Conservation (phyloP, 2,888 invertebrate genomes). For the Macrosiphum euphorbiae region DNA sequence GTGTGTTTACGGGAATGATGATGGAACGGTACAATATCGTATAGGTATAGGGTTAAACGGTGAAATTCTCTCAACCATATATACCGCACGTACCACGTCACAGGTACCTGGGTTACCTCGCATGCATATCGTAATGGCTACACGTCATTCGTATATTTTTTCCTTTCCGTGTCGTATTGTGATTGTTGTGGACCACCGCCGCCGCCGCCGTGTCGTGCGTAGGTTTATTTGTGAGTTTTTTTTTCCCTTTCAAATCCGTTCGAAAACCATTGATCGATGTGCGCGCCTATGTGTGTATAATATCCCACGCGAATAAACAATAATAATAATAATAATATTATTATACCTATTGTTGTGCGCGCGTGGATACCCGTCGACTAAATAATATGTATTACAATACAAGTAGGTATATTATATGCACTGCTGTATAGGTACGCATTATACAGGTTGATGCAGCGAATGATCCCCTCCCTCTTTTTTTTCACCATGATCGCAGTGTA, state of each 20-base stretch:
- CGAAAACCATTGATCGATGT: neutral
- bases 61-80: neutral
- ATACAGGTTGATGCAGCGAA: neutral
- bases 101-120: neutral
- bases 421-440: neutral
- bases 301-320: neutral
- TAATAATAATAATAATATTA: neutral
- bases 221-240: neutral
- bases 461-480: neutral
- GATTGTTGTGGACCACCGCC: neutral
- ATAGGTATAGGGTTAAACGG: neutral
- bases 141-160: neutral
- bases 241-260: neutral
- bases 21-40: neutral
- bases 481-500: neutral
- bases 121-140: neutral
- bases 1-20: neutral
- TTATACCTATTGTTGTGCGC: neutral
- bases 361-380: neutral
- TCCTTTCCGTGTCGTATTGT: too few relatives aligned
- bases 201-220: neutral
- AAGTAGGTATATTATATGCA: neutral
- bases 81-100: neutral
- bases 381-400: neutral
- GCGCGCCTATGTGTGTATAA: neutral